phyloP scores from a whole-genome alignment of 2,797 vertebrate species.

The Semotilus atromaculatus region DNA sequence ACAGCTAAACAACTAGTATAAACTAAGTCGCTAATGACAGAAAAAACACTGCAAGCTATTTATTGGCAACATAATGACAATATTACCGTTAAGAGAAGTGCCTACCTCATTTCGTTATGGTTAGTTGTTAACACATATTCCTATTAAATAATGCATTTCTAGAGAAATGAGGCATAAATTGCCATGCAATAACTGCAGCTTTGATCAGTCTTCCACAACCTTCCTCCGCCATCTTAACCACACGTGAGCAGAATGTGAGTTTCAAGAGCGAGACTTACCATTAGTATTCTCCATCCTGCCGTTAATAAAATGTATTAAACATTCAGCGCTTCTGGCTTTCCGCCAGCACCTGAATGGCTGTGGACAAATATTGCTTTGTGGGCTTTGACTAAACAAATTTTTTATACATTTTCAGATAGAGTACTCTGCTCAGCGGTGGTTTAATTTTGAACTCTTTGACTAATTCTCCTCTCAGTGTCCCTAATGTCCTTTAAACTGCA shows the following conservation, averaged over 20 bases:
- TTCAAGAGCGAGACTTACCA: not conserved
- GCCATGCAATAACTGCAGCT: not conserved
- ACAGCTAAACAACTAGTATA: not conserved
- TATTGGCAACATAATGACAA: not conserved
- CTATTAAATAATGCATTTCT: constrained; percentile 3
- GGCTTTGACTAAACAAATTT: constrained; percentile 44
- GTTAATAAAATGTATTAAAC: constrained; percentile 25
- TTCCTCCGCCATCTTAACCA: not conserved
- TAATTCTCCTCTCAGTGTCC: constrained; percentile 22
- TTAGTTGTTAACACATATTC: not conserved
- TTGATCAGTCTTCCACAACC: not conserved
- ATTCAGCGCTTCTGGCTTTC: constrained; percentile 16
- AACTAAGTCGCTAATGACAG: not conserved
- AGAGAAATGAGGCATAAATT: not conserved
- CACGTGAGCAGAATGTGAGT: not conserved
- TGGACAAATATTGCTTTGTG: constrained; percentile 36
- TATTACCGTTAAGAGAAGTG: not conserved
- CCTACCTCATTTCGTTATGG: not conserved
- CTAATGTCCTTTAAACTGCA: constrained; percentile 22
- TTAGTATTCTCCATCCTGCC: constrained; percentile 1
- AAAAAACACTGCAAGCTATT: not conserved
- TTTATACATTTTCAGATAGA: constrained; percentile 10
- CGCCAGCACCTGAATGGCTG: constrained; percentile 21
- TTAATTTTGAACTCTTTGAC: constrained; percentile 37
- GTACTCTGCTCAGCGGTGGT: constrained; percentile 27